A percentile compares a stretch with the other conserved stretches of the same genome.
phyloP scores from a whole-genome alignment of 2,888 invertebrate genomes.

The Acheta domesticus region DNA sequence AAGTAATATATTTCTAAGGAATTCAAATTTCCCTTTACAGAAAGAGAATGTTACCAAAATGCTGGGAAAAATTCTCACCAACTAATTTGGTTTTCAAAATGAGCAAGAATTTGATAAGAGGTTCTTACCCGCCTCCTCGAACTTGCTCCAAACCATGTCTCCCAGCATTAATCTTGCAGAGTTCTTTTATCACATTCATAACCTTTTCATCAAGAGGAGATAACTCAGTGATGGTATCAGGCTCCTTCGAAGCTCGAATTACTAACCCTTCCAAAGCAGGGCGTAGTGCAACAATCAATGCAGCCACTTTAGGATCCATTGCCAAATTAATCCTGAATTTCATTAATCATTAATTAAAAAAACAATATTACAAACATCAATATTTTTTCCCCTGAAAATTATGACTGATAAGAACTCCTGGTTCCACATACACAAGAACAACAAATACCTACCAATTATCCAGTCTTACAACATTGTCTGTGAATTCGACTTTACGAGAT shows the following conservation, averaged over 20 bases:
- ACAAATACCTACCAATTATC: slow-evolving; percentile 75
- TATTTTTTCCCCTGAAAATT: not conserved
- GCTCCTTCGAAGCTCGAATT: slow-evolving; percentile 72
- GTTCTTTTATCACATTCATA: slow-evolving; percentile 64
- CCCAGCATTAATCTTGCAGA: slow-evolving; percentile 76
- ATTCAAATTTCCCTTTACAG: not conserved
- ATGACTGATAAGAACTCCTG: too few species aligned
- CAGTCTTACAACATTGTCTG: slow-evolving; percentile 71
- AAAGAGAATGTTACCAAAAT: not conserved
- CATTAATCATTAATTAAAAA: too few species aligned
- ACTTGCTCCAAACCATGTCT: slow-evolving; percentile 62
- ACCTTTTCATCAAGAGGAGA: slow-evolving; percentile 63
- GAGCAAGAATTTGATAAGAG: not conserved
- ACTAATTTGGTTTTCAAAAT: too few species aligned
- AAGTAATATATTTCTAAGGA: too few species aligned
- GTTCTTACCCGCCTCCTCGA: slow-evolving; percentile 43
- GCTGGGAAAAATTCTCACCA: not conserved
- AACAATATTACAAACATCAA: not conserved
- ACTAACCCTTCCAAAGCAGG: slow-evolving; percentile 86
- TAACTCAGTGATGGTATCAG: slow-evolving; percentile 69
- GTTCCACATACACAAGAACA: not conserved
- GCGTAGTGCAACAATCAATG: slow-evolving; percentile 77
- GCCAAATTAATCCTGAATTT: slow-evolving; percentile 69
- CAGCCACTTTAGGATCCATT: slow-evolving; percentile 75
- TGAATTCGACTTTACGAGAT: slow-evolving; percentile 78